Conservation (phyloP, 1,140 invertebrate species). For the Pseudomyrmex dendroicus region DNA sequence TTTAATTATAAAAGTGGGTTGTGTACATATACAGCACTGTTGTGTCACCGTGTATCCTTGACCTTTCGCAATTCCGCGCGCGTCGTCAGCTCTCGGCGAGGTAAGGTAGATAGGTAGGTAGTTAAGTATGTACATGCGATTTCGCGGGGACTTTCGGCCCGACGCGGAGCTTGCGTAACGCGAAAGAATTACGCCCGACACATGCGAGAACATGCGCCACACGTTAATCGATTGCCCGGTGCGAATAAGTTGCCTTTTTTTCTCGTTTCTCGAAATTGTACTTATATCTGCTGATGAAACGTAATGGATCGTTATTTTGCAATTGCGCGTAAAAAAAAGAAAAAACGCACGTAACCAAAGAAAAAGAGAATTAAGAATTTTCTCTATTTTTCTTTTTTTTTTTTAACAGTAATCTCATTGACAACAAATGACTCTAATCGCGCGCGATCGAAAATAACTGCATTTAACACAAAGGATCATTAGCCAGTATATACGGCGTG, state of each 20-base stretch:
- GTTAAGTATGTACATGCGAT: neutral
- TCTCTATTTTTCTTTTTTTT: neutral
- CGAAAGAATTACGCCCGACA: conserved; percentile 15
- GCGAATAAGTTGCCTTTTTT: conserved; percentile 15
- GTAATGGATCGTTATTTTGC: conserved; percentile 31
- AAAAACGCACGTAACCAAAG: too few relatives aligned
- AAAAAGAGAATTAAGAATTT: neutral
- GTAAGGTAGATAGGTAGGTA: too few relatives aligned
- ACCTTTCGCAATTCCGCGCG: conserved; percentile 53
- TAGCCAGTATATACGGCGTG: neutral
- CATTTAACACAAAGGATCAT: neutral
- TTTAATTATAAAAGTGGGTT: conserved; percentile 49
- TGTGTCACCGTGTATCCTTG: conserved; percentile 58
- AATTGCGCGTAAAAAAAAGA: conserved; percentile 9
- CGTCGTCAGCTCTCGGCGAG: conserved; percentile 11
- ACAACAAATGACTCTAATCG: neutral
- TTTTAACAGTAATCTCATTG: neutral
- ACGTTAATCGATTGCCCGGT: conserved; percentile 31
- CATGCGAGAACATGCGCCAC: conserved; percentile 10
- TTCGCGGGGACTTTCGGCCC: conserved; percentile 53
- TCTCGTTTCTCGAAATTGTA: conserved; percentile 48
- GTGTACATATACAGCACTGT: neutral
- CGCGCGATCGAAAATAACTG: neutral
- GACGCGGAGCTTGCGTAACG: conserved; percentile 53
- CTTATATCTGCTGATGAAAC: neutral